These are phyloP conservation scores for Esox masquinongy DNA, from an alignment of 2,797 vertebrate genomes.

Conservation along the genomic window DNA sequence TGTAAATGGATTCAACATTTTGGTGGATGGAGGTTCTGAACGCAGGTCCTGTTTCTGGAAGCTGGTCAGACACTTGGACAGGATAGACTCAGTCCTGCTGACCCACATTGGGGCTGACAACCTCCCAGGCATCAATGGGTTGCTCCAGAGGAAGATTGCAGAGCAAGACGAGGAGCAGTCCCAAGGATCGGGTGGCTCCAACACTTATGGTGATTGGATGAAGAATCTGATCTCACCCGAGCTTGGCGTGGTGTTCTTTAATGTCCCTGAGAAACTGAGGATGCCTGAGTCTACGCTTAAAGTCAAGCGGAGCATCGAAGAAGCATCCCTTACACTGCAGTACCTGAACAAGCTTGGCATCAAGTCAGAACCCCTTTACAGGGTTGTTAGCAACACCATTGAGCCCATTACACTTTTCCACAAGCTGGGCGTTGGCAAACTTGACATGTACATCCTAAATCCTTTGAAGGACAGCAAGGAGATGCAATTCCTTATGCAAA, in stretches of 20 bases:
- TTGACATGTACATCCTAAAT: conserved; percentile 98
- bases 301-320: conserved; percentile 95
- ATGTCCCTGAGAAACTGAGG: conserved; percentile 93
- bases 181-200: conserved; percentile 82
- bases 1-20: conserved; percentile 97
- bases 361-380: conserved; percentile 91
- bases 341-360: conserved; percentile 93
- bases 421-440: conserved; percentile 94
- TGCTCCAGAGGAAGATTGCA: conserved; percentile 95
- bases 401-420: conserved; percentile 97
- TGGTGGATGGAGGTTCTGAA: conserved; percentile 96
- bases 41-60: conserved; percentile 98
- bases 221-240: conserved; percentile 98
- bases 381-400: conserved; percentile 90
- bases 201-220: conserved; percentile 92
- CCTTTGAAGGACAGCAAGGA: conserved; percentile 99
- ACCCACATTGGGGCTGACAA: conserved; percentile 99
- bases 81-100: conserved; percentile 94
- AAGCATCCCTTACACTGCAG: conserved; percentile 93
- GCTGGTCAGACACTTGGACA: conserved; percentile 94
- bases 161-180: conserved; percentile 94
- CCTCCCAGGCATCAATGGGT: conserved; percentile 93
- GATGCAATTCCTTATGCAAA: conserved; percentile 99
- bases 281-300: conserved; percentile 91
- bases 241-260: conserved; percentile 97